Percentiles rank a stretch among this genome's conserved stretches.
phyloP scores from a whole-genome alignment of 2,888 invertebrate genomes.

The Chymomyza caudatula region DNA sequence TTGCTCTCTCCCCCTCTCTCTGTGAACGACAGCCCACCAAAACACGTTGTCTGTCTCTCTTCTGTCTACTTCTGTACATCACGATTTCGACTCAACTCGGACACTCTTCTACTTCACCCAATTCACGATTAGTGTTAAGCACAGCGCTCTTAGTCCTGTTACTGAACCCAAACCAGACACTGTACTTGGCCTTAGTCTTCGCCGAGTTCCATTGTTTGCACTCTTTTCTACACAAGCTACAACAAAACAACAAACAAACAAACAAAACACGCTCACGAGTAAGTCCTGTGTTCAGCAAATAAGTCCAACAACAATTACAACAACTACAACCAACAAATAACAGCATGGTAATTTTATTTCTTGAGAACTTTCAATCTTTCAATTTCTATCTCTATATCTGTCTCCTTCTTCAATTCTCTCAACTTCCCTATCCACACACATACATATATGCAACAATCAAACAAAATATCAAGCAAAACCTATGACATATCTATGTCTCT shows the following conservation, averaged over 20 bases:
- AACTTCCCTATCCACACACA: conserved; percentile 5
- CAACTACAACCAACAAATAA: conserved; percentile 64
- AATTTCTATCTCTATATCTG: conserved; percentile 18
- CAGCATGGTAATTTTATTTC: conserved; percentile 65
- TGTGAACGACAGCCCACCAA: conserved; percentile 15
- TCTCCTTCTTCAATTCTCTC: conserved; percentile 1
- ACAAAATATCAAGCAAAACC: not conserved
- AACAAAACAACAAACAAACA: conserved; percentile 31
- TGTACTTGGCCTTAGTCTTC: conserved; percentile 10
- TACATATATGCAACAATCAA: not conserved
- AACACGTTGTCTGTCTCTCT: conserved; percentile 16
- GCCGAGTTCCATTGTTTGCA: not conserved
- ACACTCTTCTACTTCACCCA: conserved; percentile 38
- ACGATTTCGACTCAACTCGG: conserved; percentile 57
- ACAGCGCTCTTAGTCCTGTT: conserved; percentile 63
- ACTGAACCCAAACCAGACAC: not conserved
- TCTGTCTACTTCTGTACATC: conserved; percentile 30
- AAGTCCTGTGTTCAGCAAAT: conserved; percentile 57
- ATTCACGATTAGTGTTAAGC: conserved; percentile 48
- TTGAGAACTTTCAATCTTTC: conserved; percentile 54
- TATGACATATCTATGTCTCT: conserved; percentile 33
- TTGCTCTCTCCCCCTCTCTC: too few relatives aligned
- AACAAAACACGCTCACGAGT: conserved; percentile 27
- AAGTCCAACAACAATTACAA: conserved; percentile 59
- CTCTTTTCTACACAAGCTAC: conserved; percentile 21